Percentiles rank a stretch among this genome's conserved stretches.
phyloP scores from a whole-genome alignment of 2,113 vertebrate species.

The Larimichthys polyactis region DNA sequence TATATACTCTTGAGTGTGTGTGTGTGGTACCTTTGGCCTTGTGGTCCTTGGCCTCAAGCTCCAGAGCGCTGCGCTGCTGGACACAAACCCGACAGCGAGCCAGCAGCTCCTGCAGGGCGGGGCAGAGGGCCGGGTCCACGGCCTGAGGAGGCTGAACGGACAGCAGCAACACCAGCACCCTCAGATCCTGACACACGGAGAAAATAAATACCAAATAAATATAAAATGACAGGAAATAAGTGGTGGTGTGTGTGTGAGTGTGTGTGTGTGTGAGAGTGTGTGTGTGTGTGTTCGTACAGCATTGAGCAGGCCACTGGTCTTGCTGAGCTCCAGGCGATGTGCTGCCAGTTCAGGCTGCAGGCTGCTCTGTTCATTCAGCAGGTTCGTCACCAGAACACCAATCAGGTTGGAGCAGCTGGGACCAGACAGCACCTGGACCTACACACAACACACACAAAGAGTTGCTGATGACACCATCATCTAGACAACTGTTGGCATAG shows the following conservation, averaged over 20 bases:
- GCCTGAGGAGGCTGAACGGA: constrained; percentile 93
- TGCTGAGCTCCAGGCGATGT: constrained; percentile 92
- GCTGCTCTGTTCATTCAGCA: constrained; percentile 95
- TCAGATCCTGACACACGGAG: constrained; percentile 88
- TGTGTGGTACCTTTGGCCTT: constrained; percentile 91
- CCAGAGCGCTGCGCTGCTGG: constrained; percentile 92
- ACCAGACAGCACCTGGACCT: constrained; percentile 96
- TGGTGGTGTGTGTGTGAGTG: not conserved
- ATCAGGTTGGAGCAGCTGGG: constrained; percentile 95
- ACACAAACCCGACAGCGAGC: constrained; percentile 91
- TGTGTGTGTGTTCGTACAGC: constrained; percentile 85
- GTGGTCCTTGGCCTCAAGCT: constrained; percentile 94
- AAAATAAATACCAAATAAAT: not conserved
- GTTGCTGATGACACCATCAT: not conserved
- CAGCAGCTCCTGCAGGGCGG: constrained; percentile 95
- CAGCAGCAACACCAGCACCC: constrained; percentile 93
- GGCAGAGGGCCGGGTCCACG: constrained; percentile 91
- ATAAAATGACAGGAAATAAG: not conserved
- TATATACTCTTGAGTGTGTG: not conserved
- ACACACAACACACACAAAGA: constrained; percentile 68
- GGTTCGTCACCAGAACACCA: constrained; percentile 92
- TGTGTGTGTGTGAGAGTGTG: not conserved
- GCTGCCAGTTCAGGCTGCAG: constrained; percentile 92
- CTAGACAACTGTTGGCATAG: not conserved
- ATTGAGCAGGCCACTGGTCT: constrained; percentile 96